phyloP scores from a whole-genome alignment of 2,797 vertebrate genomes.

The Sus cebifrons region DNA sequence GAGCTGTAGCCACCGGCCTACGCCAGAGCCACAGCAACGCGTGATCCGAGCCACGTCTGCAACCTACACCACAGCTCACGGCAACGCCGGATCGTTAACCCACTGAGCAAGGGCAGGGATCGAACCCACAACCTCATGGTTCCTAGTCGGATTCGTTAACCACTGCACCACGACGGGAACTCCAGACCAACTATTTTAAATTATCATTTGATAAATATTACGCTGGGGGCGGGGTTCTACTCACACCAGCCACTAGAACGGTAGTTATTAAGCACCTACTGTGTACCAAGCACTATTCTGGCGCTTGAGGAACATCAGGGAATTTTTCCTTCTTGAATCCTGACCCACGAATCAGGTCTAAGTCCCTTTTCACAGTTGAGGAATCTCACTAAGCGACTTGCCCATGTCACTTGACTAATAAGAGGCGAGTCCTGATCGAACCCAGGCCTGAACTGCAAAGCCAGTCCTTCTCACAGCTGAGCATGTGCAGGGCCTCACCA shows the following conservation, averaged over 20 bases:
- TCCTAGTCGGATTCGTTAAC: no score
- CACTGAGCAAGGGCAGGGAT: no score
- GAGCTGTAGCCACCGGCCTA: no score
- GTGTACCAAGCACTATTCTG: not conserved
- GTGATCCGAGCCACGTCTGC: no score
- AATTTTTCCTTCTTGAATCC: conserved; percentile 47
- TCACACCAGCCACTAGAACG: not conserved
- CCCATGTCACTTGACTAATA: not conserved
- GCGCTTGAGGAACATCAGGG: not conserved
- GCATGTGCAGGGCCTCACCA: not conserved
- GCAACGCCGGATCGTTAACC: no score
- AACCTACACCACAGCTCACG: no score
- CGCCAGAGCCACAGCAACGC: no score
- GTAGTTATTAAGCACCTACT: conserved; percentile 15
- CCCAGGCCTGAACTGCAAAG: not conserved
- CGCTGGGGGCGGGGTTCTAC: not conserved
- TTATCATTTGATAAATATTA: conserved; percentile 55
- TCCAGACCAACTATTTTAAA: conserved; percentile 62
- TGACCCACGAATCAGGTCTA: not conserved
- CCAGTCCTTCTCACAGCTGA: not conserved
- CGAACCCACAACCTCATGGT: no score
- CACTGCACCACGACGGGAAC: no score
- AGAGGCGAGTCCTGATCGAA: not conserved
- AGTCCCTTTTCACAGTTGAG: not conserved
- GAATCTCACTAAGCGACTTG: not conserved